Evolutionary conservation across 1,140 invertebrate genomes (phyloP).

Genomic region (Hetaerina americana): DNA sequence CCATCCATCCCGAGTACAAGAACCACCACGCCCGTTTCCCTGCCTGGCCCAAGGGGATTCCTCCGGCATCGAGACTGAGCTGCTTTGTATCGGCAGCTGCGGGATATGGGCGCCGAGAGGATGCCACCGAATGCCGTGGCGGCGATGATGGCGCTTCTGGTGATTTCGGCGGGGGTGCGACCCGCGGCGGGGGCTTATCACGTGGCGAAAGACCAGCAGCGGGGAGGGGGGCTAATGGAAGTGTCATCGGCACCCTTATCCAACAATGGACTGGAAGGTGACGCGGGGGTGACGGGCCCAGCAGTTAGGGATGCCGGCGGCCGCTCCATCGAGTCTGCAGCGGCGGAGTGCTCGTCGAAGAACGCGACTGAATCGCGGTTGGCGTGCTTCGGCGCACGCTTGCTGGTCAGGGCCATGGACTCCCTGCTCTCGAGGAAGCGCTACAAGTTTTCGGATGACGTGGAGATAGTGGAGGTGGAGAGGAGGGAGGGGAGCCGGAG

Average conservation of each 20-base stretch:
- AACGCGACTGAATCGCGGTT: background rate
- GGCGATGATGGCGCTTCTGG: too few relatives aligned
- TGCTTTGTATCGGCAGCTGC: too few relatives aligned
- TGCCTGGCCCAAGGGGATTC: too few relatives aligned
- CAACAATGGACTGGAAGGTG: background rate
- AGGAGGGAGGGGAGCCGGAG: constrained; percentile 19
- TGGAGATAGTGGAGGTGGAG: constrained; percentile 39
- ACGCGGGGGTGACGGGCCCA: too few relatives aligned
- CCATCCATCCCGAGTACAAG: too few relatives aligned
- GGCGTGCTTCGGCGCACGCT: background rate
- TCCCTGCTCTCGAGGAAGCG: background rate
- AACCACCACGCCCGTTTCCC: too few relatives aligned
- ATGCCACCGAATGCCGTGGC: too few relatives aligned
- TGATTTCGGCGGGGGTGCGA: too few relatives aligned
- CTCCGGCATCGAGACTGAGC: too few relatives aligned
- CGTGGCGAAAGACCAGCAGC: background rate
- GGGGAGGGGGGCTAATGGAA: background rate
- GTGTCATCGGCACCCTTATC: background rate
- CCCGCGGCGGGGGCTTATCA: background rate
- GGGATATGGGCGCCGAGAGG: too few relatives aligned
- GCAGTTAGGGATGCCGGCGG: too few relatives aligned
- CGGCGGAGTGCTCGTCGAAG: background rate
- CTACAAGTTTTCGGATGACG: constrained; percentile 39
- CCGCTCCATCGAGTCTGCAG: background rate
- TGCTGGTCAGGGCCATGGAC: background rate